Evolutionary conservation across 2,113 vertebrate genomes (phyloP).

Genomic region (Caranx ignobilis): DNA sequence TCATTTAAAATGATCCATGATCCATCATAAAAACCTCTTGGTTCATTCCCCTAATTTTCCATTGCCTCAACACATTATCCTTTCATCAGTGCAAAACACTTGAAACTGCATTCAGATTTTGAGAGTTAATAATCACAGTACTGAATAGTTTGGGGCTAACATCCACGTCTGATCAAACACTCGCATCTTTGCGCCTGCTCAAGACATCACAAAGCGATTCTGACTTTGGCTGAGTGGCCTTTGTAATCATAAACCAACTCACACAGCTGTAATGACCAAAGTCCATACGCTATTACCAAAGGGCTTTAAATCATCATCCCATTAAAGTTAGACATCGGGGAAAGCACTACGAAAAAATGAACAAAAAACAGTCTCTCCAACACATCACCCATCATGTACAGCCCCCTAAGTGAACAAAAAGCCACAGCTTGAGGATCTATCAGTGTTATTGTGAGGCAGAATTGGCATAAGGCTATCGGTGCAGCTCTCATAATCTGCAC

Average conservation of each 20-base stretch:
- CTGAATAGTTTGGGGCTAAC: not conserved
- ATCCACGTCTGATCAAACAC: not conserved
- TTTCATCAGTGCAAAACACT: not conserved
- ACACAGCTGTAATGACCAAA: constrained; percentile 58
- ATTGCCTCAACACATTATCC: not conserved
- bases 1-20: not conserved
- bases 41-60: not conserved
- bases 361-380: not conserved
- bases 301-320: not conserved
- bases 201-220: constrained; percentile 18
- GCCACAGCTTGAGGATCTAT: not conserved
- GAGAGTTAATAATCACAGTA: not conserved
- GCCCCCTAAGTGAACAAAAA: not conserved
- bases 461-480: constrained; percentile 30
- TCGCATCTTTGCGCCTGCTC: not conserved
- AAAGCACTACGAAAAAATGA: not conserved
- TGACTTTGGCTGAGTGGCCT: constrained; percentile 14
- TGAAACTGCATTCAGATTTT: not conserved
- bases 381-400: not conserved
- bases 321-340: not conserved
- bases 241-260: constrained; percentile 52
- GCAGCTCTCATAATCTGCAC: constrained; percentile 74
- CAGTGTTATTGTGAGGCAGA: constrained; percentile 1
- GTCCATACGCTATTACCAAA: constrained; percentile 45
- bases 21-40: not conserved